phyloP scores from a whole-genome alignment of 2,797 vertebrate genomes.

The Sarcophilus harrisii region DNA sequence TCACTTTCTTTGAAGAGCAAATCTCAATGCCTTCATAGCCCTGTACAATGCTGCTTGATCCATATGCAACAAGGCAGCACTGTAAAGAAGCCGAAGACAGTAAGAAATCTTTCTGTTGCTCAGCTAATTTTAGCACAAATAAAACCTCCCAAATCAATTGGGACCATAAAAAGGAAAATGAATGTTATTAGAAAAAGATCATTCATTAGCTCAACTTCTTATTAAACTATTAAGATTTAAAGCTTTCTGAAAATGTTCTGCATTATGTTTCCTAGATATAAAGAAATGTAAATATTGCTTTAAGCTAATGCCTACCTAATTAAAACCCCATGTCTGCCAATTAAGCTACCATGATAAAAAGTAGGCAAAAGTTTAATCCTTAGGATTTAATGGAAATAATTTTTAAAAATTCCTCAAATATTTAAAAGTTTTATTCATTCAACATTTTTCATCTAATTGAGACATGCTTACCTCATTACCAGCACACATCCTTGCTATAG shows the following conservation, averaged over 20 bases:
- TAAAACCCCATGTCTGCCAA: not conserved
- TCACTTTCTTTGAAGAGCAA: conserved; percentile 63
- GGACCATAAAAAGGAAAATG: not conserved
- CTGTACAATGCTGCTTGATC: conserved; percentile 95
- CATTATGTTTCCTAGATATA: conserved; percentile 3
- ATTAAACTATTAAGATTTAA: conserved; percentile 23
- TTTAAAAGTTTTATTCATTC: not conserved
- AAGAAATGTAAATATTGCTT: not conserved
- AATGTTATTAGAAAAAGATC: not conserved
- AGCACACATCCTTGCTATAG: conserved; percentile 93
- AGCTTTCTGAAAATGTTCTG: conserved; percentile 10
- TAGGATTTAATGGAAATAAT: not conserved
- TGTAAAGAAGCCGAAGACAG: conserved; percentile 92
- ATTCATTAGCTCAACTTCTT: not conserved
- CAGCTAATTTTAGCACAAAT: conserved; percentile 12
- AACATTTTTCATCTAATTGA: conserved; percentile 22
- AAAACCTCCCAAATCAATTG: not conserved
- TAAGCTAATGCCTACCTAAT: conserved; percentile 18
- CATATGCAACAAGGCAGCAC: conserved; percentile 93
- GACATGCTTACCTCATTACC: conserved; percentile 90
- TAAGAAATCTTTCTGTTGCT: conserved; percentile 75
- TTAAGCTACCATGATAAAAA: conserved; percentile 28
- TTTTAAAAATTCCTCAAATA: not conserved
- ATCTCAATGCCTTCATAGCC: conserved; percentile 90
- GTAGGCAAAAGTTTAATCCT: not conserved